A percentile compares a stretch with the other conserved stretches of the same genome.
phyloP scores from a whole-genome alignment of 2,888 invertebrate genomes.

The Scaptomyza cyrtandrae region DNA sequence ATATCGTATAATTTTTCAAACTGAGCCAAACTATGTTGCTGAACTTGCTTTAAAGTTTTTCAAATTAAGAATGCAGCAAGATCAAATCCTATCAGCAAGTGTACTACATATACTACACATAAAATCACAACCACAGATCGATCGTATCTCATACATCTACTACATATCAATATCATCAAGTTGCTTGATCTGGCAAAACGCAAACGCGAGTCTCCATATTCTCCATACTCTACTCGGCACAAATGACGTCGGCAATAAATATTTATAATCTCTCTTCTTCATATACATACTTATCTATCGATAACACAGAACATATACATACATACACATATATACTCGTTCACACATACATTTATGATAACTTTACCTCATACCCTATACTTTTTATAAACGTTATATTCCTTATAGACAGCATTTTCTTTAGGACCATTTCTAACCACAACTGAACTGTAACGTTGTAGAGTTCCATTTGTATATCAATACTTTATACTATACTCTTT shows the following conservation, averaged over 20 bases:
- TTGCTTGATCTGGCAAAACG: slow-evolving; percentile 65
- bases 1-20: slow-evolving; percentile 50
- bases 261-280: slow-evolving; percentile 45
- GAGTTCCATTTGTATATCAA: not conserved
- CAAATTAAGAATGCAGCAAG: slow-evolving; percentile 47
- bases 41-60: slow-evolving; percentile 47
- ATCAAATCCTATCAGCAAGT: slow-evolving; percentile 48
- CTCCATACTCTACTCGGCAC: slow-evolving; percentile 76
- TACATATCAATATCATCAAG: slow-evolving; percentile 41
- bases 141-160: slow-evolving; percentile 31
- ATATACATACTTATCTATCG: slow-evolving; percentile 34
- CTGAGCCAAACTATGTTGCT: slow-evolving; percentile 53
- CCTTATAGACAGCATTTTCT: slow-evolving; percentile 33
- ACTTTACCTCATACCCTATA: slow-evolving; percentile 27
- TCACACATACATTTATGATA: slow-evolving; percentile 22
- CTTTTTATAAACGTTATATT: slow-evolving; percentile 14
- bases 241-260: slow-evolving; percentile 82
- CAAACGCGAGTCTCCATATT: slow-evolving; percentile 76
- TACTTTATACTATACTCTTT: not conserved
- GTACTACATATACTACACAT: slow-evolving; percentile 37
- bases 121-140: slow-evolving; percentile 35
- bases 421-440: slow-evolving; percentile 26
- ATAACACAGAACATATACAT: slow-evolving; percentile 42
- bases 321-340: slow-evolving; percentile 24
- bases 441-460: slow-evolving; percentile 27